Conservation (phyloP, 2,797 vertebrate species). For the Eleutherodactylus coqui region DNA sequence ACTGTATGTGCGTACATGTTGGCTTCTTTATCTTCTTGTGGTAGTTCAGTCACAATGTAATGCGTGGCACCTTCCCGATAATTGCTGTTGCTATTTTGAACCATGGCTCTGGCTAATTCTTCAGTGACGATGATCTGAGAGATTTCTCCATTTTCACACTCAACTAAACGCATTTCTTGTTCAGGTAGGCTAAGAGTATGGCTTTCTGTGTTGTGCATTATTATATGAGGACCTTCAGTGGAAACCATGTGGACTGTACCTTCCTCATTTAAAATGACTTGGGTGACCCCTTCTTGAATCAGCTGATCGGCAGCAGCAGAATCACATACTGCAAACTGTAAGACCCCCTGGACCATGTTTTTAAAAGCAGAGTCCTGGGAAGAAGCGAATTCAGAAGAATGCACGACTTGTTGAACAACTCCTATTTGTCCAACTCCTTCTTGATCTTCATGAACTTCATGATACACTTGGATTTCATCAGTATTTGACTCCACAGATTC, state of each 20-base stretch:
- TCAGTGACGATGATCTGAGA: slow-evolving; percentile 82
- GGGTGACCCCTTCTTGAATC: slow-evolving; percentile 91
- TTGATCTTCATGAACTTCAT: slow-evolving; percentile 67
- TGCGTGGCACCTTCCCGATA: slow-evolving; percentile 83
- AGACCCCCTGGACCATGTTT: slow-evolving; percentile 89
- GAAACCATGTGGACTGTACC: slow-evolving; percentile 84
- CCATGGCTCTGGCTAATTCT: slow-evolving; percentile 80
- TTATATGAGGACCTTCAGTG: slow-evolving; percentile 76
- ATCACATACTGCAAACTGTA: slow-evolving; percentile 88
- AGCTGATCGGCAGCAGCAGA: slow-evolving; percentile 81
- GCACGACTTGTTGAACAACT: slow-evolving; percentile 77
- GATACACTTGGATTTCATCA: slow-evolving; percentile 73
- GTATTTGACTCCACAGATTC: slow-evolving; percentile 15
- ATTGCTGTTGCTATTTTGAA: slow-evolving; percentile 67
- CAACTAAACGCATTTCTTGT: slow-evolving; percentile 73
- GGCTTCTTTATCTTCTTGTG: slow-evolving; percentile 80
- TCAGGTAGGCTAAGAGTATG: slow-evolving; percentile 71
- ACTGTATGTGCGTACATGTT: slow-evolving; percentile 78
- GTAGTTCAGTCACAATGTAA: slow-evolving; percentile 94
- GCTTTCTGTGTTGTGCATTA: slow-evolving; percentile 77
- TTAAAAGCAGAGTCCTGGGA: slow-evolving; percentile 77
- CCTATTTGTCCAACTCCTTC: slow-evolving; percentile 73
- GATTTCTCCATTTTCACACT: slow-evolving; percentile 72
- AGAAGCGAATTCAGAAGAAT: slow-evolving; percentile 70
- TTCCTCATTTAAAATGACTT: slow-evolving; percentile 93